Conservation (phyloP, 2,797 vertebrate genomes). For the Sebastes nivosus region DNA sequence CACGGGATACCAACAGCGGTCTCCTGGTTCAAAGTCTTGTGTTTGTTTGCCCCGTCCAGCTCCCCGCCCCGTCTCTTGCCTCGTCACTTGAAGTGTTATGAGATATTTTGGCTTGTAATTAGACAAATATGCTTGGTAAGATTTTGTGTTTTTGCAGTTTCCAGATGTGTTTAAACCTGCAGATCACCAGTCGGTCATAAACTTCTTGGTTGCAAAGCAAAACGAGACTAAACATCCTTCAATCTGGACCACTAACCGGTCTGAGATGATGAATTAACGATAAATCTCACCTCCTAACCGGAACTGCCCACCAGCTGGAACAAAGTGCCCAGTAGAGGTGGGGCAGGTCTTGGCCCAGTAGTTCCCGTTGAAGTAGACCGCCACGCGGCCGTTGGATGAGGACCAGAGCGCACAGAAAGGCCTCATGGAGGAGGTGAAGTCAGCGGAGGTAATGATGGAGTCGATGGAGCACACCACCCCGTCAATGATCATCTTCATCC, state of each 20-base stretch:
- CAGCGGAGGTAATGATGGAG: constrained; percentile 60
- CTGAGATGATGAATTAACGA: too few species aligned
- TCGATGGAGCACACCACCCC: constrained; percentile 79
- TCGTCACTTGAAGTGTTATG: too few species aligned
- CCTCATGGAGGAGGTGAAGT: constrained; percentile 84
- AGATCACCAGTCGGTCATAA: too few species aligned
- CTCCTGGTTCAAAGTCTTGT: too few species aligned
- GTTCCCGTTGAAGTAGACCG: constrained; percentile 72
- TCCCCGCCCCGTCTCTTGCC: too few species aligned
- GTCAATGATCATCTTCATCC: constrained; percentile 78
- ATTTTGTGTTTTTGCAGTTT: too few species aligned
- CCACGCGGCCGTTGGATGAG: constrained; percentile 71
- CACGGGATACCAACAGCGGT: too few species aligned
- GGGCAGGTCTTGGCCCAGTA: constrained; percentile 77
- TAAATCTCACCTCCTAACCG: constrained; percentile 76
- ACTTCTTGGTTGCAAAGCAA: too few species aligned
- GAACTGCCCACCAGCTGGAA: constrained; percentile 82
- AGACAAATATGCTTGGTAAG: too few species aligned
- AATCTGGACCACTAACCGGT: fast-evolving
- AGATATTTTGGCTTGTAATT: too few species aligned
- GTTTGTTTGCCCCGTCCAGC: too few species aligned
- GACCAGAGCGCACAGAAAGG: constrained; percentile 87
- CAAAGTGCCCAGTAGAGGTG: constrained; percentile 51
- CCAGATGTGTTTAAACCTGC: too few species aligned
- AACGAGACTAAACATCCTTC: neutral